These are phyloP conservation scores for Neodon shergylaensis DNA, from an alignment of 2,113 vertebrate genomes.

Conservation along the genomic window DNA sequence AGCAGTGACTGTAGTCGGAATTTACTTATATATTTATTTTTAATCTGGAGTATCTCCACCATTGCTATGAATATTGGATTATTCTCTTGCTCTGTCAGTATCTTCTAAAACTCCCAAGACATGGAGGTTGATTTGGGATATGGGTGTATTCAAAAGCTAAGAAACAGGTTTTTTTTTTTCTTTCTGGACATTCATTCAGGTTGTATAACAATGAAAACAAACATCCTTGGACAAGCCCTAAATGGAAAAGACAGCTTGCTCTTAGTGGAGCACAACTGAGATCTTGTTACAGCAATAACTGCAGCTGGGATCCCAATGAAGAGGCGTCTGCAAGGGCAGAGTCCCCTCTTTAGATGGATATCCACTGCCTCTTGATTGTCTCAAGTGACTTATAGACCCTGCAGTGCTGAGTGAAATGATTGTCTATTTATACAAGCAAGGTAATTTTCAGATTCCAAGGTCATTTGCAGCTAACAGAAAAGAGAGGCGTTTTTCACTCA, in stretches of 20 bases:
- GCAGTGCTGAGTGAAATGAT: constrained; percentile 67
- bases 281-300: constrained; percentile 21
- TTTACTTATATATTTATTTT: constrained; percentile 1
- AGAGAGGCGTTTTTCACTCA: constrained; percentile 42
- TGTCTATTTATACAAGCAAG: constrained; percentile 71
- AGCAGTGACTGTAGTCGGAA: not conserved
- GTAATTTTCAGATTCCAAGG: constrained; percentile 73
- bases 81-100: not conserved
- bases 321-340: not conserved
- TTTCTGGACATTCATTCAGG: not conserved
- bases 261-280: constrained; percentile 7
- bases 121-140: not conserved
- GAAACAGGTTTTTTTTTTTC: not conserved
- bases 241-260: constrained; percentile 24
- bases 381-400: constrained; percentile 59
- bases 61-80: not conserved
- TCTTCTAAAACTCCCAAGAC: not conserved
- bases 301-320: constrained; percentile 30
- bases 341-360: constrained; percentile 52
- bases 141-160: not conserved
- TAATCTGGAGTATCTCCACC: not conserved
- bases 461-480: constrained; percentile 61
- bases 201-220: constrained; percentile 47
- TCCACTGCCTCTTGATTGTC: constrained; percentile 34
- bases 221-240: not conserved